Conservation (phyloP, 1,140 invertebrate genomes). For the Drosophila murphyi region DNA sequence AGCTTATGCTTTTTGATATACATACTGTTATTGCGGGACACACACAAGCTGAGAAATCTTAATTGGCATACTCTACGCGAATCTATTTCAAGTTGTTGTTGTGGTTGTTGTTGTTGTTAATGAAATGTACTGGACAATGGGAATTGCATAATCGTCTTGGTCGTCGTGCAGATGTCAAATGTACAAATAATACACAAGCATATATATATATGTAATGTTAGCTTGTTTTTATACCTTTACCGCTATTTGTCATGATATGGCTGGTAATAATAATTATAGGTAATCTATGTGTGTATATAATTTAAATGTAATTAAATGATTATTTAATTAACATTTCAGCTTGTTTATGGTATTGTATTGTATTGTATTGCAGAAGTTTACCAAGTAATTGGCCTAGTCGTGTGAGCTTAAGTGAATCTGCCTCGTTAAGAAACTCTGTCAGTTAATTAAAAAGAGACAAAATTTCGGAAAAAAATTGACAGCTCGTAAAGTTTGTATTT, state of each 20-base stretch:
- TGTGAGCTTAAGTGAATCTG: neutral
- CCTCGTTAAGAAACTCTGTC: neutral
- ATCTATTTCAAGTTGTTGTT: constrained; percentile 56
- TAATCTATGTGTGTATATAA: constrained; percentile 58
- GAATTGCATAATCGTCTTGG: constrained; percentile 67
- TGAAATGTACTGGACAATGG: constrained; percentile 74
- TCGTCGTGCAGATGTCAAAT: constrained; percentile 50
- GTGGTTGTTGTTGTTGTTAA: constrained; percentile 58
- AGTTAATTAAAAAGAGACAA: neutral
- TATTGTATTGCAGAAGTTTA: constrained; percentile 34
- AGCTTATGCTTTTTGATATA: constrained; percentile 64
- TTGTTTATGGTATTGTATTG: constrained; percentile 19
- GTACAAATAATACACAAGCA: neutral
- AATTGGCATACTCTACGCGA: constrained; percentile 66
- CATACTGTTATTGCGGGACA: constrained; percentile 32
- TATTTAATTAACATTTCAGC: constrained; percentile 66
- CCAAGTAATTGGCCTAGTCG: constrained; percentile 16
- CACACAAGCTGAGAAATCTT: constrained; percentile 65
- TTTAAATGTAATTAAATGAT: constrained; percentile 53
- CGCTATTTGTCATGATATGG: constrained; percentile 53
- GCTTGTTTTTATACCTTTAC: constrained; percentile 25
- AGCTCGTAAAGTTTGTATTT: neutral
- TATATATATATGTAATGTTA: too few species aligned
- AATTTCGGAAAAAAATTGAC: neutral
- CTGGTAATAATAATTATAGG: constrained; percentile 57